phyloP scores from a whole-genome alignment of 2,797 vertebrate genomes.

The Sebastes diploproa region DNA sequence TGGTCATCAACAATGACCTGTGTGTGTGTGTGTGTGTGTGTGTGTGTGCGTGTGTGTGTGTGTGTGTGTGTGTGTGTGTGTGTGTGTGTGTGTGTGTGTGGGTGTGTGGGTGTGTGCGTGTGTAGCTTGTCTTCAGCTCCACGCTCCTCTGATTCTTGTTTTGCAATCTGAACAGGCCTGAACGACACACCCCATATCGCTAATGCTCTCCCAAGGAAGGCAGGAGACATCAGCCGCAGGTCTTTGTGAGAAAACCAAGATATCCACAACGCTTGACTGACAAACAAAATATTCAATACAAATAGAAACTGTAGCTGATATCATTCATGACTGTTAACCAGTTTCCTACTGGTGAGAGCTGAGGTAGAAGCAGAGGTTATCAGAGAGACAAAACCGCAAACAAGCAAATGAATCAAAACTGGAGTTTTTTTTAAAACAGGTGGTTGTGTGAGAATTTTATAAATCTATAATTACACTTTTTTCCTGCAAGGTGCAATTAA shows the following conservation, averaged over 20 bases:
- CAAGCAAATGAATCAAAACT: neutral
- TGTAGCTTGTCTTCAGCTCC: slow-evolving; percentile 46
- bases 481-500: neutral
- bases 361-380: neutral
- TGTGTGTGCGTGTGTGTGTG: no score
- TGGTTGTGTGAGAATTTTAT: neutral
- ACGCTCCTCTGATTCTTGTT: slow-evolving; percentile 63
- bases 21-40: slow-evolving; percentile 30
- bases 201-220: slow-evolving; percentile 24
- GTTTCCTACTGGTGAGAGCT: neutral
- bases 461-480: neutral
- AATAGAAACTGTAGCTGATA: slow-evolving; percentile 25
- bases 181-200: slow-evolving; percentile 52
- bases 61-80: slow-evolving; percentile 46
- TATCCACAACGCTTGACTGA: slow-evolving; percentile 46
- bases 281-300: slow-evolving; percentile 37
- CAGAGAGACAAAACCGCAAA: neutral
- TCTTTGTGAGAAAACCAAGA: slow-evolving; percentile 48
- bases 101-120: neutral
- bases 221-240: slow-evolving; percentile 28
- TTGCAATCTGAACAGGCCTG: slow-evolving; percentile 59
- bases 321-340: slow-evolving; percentile 33
- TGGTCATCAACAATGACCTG: slow-evolving; percentile 56
- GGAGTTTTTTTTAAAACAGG: neutral
- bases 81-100: slow-evolving; percentile 11